Base-by-base conservation (phyloP, 2,888 invertebrate species). In the Xylota sylvarum region DNA sequence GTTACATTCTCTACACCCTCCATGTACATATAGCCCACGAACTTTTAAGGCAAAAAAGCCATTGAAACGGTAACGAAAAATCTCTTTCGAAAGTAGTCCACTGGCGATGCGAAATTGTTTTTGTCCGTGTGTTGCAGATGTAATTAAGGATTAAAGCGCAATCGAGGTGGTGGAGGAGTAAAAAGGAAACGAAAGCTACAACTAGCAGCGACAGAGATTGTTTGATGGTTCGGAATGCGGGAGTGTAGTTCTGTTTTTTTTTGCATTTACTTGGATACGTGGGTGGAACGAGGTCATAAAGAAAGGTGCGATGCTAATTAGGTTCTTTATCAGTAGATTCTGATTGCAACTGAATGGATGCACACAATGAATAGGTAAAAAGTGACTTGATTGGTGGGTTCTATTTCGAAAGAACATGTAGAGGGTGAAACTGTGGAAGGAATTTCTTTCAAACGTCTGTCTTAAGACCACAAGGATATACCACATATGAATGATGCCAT, bases 141-240 rank as follows among this genome's bases (percentile, higher is more conserved):
- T 86, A 81, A 86, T 86, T 81, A 86, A 86, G 82, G 86, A 86
- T 81, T 86, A 86, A 77, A 69, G 77, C 67, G 19, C 64, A 43
- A 76, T 64, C 70, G 69, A 64, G 19, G 50, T 48, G 40, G 10
- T 7, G 40, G 19, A n/a, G 7, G n/a, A 40, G 46, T n/a, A 60
- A 52, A 52, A 14, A 43, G 43, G n/a, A 35, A 37, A 40, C 48
- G n/a, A 10, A 74, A 43, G 55, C 56, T 37, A 48, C 60, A 62
- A 5, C 55, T 35, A 58, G 30, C 12, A 19, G 35, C 56, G 46
- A 64, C 48, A 52, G 27, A 64, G 65, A 50, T 67, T 70, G 52
- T 32, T 32, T 37, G 14, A 9, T 76, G 48, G 17, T n/a, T 32
- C 64, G 60, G 9, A 52, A 17, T 12, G 35, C 10, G 40, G 30